Conservation (phyloP, 2,888 invertebrate genomes). For the Melinaea marsaeus region DNA sequence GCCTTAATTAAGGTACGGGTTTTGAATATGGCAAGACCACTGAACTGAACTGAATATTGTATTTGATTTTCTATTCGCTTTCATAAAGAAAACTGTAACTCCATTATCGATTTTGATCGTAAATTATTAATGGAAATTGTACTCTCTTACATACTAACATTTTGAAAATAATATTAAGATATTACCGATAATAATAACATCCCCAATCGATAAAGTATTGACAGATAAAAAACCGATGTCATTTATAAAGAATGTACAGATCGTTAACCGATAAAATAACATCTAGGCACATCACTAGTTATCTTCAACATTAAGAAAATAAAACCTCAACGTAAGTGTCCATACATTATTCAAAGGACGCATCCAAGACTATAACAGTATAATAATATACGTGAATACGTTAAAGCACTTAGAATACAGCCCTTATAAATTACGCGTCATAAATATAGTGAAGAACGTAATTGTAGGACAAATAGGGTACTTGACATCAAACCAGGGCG, state of each 20-base stretch:
- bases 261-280: conserved; percentile 1
- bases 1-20: conserved; percentile 7
- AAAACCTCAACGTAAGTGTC: conserved; percentile 20
- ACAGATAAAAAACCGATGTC: too few species aligned
- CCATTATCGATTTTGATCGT: neutral
- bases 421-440: conserved; percentile 48
- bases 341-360: conserved; percentile 58
- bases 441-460: conserved; percentile 43
- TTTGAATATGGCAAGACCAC: conserved; percentile 8
- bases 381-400: conserved; percentile 60
- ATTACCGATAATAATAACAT: too few species aligned
- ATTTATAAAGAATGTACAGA: too few species aligned
- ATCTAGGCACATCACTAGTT: neutral
- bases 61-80: conserved; percentile 4
- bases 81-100: conserved; percentile 6
- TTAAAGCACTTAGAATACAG: conserved; percentile 46
- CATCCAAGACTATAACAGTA: conserved; percentile 42
- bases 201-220: too few species aligned
- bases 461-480: conserved; percentile 40
- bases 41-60: conserved; percentile 5
- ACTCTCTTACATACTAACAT: too few species aligned
- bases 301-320: neutral
- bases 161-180: too few species aligned
- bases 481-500: conserved; percentile 18
- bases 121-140: neutral